These are phyloP conservation scores for Xestia rhomboidea DNA, from an alignment of 2,888 invertebrate genomes.

Conservation along the genomic window DNA sequence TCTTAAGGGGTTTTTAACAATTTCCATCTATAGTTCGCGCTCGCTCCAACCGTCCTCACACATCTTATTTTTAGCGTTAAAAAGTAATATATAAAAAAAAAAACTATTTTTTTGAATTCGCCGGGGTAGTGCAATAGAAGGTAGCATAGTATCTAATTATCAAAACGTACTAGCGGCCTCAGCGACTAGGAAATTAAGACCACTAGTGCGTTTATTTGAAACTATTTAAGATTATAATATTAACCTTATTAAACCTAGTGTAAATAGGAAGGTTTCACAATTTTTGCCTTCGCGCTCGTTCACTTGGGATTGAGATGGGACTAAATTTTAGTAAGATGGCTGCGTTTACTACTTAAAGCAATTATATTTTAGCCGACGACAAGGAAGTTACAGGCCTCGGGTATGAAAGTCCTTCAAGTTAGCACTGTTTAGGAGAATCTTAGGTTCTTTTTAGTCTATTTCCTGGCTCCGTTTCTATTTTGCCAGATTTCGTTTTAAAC, in stretches of 20 bases:
- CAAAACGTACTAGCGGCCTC: slow-evolving; percentile 38
- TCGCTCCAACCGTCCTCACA: slow-evolving; percentile 50
- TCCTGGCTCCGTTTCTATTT: slow-evolving; percentile 38
- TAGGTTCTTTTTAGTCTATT: slow-evolving; percentile 23
- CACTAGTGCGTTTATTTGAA: slow-evolving; percentile 56
- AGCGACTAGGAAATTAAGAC: slow-evolving; percentile 23
- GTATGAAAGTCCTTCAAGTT: background rate
- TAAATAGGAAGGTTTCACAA: slow-evolving; percentile 76
- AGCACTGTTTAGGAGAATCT: slow-evolving; percentile 28
- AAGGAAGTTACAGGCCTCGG: background rate
- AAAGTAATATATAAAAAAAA: slow-evolving; percentile 75
- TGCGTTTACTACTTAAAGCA: slow-evolving; percentile 52
- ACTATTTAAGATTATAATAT: slow-evolving; percentile 74
- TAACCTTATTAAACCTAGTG: slow-evolving; percentile 79
- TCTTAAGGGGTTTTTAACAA: slow-evolving; percentile 23
- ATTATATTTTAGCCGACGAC: slow-evolving; percentile 48
- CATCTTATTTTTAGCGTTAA: slow-evolving; percentile 78
- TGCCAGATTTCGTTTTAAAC: slow-evolving; percentile 21
- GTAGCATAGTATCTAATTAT: slow-evolving; percentile 80
- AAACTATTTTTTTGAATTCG: slow-evolving; percentile 84
- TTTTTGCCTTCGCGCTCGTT: slow-evolving; percentile 73
- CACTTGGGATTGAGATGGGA: slow-evolving; percentile 66
- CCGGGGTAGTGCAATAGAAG: slow-evolving; percentile 90
- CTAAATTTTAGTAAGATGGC: slow-evolving; percentile 56
- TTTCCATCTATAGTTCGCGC: slow-evolving; percentile 24